Evolutionary conservation across 2,113 vertebrate species (phyloP).

Genomic region (Cyanoramphus novaezelandiae): DNA sequence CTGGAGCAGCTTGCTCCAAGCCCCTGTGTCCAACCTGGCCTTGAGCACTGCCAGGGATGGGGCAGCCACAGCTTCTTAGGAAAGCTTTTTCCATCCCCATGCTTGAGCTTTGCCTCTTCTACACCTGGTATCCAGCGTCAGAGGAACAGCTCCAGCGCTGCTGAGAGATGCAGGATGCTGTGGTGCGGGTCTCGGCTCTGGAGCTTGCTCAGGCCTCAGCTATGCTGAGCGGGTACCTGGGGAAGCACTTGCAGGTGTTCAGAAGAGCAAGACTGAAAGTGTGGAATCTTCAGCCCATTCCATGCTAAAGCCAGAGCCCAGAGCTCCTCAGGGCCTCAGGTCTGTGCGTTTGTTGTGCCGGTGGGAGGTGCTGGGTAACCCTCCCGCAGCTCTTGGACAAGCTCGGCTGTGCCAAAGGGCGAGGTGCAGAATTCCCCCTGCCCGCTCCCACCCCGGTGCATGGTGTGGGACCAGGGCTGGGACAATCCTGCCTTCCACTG

Average conservation of each 20-base stretch:
- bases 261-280: neutral
- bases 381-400: accelerated
- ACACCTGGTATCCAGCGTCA: neutral
- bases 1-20: neutral
- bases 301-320: accelerated
- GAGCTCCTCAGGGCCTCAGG: neutral
- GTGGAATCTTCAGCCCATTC: neutral
- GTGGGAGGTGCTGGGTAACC: neutral
- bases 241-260: neutral
- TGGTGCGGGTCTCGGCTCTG: accelerated
- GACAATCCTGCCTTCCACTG: accelerated
- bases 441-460: accelerated
- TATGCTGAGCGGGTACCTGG: neutral
- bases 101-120: neutral
- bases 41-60: neutral
- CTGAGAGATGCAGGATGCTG: neutral
- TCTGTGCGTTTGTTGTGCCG: neutral
- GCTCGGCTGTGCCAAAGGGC: neutral
- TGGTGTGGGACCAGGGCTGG: accelerated
- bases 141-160: neutral
- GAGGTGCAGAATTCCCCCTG: neutral
- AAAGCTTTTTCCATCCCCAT: neutral
- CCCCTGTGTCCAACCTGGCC: neutral
- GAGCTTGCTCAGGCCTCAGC: accelerated
- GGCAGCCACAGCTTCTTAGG: neutral